Conservation (phyloP, 2,797 vertebrate species). For the Chelon labrosus region DNA sequence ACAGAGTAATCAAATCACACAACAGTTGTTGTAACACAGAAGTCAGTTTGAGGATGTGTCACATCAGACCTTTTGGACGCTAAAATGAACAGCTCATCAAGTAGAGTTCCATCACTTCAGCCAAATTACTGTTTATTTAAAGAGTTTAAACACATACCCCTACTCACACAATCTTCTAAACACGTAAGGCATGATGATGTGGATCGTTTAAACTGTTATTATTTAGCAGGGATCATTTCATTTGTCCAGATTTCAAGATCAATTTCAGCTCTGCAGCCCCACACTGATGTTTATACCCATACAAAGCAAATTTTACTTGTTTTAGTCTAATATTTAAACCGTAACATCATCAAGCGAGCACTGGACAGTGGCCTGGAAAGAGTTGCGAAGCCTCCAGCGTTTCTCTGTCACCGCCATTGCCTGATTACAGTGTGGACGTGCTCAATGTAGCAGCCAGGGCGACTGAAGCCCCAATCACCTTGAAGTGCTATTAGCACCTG, state of each 20-base stretch:
- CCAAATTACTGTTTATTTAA: too few relatives aligned
- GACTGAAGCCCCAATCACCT: constrained; percentile 71
- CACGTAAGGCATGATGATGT: background rate
- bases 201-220: constrained; percentile 1
- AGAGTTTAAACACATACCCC: too few relatives aligned
- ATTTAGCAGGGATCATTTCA: background rate
- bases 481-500: constrained; percentile 75
- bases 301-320: constrained; percentile 21
- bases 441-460: constrained; percentile 54
- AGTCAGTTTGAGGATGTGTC: constrained; percentile 18
- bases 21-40: constrained; percentile 13
- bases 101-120: too few relatives aligned
- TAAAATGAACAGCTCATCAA: constrained; percentile 2
- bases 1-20: constrained; percentile 31
- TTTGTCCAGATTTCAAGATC: background rate
- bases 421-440: constrained; percentile 66
- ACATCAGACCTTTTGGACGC: constrained; percentile 1
- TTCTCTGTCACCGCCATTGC: constrained; percentile 44
- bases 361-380: constrained; percentile 60
- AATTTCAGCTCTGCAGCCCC: background rate
- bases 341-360: constrained; percentile 25
- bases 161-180: background rate
- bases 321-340: constrained; percentile 27
- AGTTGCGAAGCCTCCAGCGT: constrained; percentile 33
- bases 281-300: background rate